Conservation (phyloP, 2,797 vertebrate species). For the Acanthornis magna region DNA sequence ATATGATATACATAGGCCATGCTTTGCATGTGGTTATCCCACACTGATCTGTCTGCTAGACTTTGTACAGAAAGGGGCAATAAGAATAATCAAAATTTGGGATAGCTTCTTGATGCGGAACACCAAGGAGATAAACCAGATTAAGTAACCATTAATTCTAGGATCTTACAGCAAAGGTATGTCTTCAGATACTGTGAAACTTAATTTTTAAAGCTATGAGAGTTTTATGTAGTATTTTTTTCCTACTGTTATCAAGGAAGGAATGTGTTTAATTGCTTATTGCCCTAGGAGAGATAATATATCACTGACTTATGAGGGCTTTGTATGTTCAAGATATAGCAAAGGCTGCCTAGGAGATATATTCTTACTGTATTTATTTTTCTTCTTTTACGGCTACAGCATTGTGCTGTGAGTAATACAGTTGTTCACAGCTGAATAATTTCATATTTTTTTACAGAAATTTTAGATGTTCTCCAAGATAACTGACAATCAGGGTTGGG, state of each 20-base stretch:
- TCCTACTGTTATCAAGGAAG: not conserved
- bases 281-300: not conserved
- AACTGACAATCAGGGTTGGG: not conserved
- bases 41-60: not conserved
- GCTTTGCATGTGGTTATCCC: not conserved
- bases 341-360: not conserved
- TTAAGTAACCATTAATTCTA: not conserved
- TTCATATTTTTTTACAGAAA: not conserved
- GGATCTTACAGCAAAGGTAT: not conserved
- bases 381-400: not conserved
- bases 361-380: not conserved
- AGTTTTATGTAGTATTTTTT: not conserved
- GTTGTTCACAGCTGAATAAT: not conserved
- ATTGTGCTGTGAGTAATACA: not conserved
- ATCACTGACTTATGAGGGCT: not conserved
- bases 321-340: not conserved
- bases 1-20: not conserved
- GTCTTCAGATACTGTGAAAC: not conserved
- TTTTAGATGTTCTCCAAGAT: not conserved
- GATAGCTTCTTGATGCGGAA: not conserved
- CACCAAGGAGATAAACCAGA: not conserved
- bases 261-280: slow-evolving; percentile 16
- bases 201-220: not conserved
- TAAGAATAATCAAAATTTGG: not conserved
- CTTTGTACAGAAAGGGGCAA: not conserved